These are phyloP conservation scores for Amphipyra berbera DNA, from an alignment of 2,888 invertebrate genomes.

Conservation along the genomic window DNA sequence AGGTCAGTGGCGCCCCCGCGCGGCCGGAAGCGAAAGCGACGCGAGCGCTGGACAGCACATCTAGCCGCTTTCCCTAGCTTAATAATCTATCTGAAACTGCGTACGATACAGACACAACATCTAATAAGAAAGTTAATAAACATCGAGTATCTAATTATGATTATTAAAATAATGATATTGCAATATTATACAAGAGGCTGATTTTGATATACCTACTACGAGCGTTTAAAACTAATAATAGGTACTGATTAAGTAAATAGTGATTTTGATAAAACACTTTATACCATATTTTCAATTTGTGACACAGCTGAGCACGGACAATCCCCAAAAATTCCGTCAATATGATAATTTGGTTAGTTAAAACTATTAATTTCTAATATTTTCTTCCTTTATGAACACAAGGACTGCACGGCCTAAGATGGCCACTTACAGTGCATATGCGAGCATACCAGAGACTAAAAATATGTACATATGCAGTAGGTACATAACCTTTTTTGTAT, in stretches of 20 bases:
- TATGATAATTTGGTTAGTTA: neutral
- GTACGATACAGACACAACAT: conserved; percentile 16
- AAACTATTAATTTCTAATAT: conserved; percentile 15
- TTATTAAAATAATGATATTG: neutral
- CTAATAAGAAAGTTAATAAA: conserved; percentile 15
- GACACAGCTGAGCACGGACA: neutral
- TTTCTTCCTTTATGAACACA: conserved; percentile 47
- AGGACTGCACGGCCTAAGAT: conserved; percentile 37
- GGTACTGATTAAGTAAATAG: too few species aligned
- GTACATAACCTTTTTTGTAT: too few species aligned
- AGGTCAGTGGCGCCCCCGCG: conserved; percentile 69
- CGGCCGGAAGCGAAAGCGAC: conserved; percentile 78
- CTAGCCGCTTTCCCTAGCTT: conserved; percentile 64
- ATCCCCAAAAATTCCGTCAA: neutral
- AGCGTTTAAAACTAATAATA: too few species aligned
- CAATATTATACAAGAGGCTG: too few species aligned
- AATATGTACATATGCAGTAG: too few species aligned
- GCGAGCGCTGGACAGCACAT: conserved; percentile 39
- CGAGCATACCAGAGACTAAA: conserved; percentile 33
- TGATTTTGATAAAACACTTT: too few species aligned
- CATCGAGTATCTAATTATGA: conserved; percentile 1
- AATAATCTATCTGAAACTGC: conserved; percentile 45
- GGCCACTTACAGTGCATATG: conserved; percentile 47
- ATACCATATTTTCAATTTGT: neutral
- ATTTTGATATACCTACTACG: too few species aligned